A percentile compares a stretch with the other conserved stretches of the same genome.
Evolutionary conservation across 2,888 invertebrate genomes (phyloP).

Genomic region (Alitta virens): DNA sequence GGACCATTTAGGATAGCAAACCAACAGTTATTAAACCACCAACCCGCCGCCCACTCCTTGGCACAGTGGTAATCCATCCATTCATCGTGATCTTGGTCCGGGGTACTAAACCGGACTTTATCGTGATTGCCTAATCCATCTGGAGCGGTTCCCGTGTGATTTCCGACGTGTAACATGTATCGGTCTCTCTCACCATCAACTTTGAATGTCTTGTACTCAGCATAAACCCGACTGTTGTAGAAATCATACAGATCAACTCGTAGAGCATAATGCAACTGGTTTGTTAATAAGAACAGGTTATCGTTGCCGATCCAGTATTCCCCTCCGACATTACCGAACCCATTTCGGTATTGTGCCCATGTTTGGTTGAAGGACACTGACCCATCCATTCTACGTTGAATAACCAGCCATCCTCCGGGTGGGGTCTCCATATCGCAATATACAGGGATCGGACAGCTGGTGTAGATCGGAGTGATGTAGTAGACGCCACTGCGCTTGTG

Average conservation of each 20-base stretch:
- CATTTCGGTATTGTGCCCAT: constrained; percentile 49
- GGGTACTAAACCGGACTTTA: constrained; percentile 76
- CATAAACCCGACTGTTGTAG: constrained; percentile 47
- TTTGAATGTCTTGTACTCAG: constrained; percentile 46
- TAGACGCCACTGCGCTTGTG: constrained; percentile 47
- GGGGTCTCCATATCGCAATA: constrained; percentile 66
- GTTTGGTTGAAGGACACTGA: constrained; percentile 38
- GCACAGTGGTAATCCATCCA: constrained; percentile 80
- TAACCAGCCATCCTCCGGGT: constrained; percentile 58
- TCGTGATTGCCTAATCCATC: constrained; percentile 88
- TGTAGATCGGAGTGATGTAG: constrained; percentile 45
- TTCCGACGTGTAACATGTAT: constrained; percentile 42
- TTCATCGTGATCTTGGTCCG: constrained; percentile 84
- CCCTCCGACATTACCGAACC: constrained; percentile 47
- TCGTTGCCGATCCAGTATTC: constrained; percentile 54
- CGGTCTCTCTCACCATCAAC: constrained; percentile 50
- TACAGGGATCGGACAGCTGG: constrained; percentile 59
- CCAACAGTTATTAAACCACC: constrained; percentile 97
- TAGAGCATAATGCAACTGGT: constrained; percentile 47
- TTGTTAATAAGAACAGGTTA: constrained; percentile 50
- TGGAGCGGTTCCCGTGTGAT: constrained; percentile 71
- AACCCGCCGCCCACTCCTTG: constrained; percentile 88
- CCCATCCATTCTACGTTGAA: constrained; percentile 43
- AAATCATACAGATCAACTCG: constrained; percentile 54
- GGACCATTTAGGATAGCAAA: constrained; percentile 90